Conservation (phyloP, 1,140 invertebrate species). For the Cydia fagiglandana region DNA sequence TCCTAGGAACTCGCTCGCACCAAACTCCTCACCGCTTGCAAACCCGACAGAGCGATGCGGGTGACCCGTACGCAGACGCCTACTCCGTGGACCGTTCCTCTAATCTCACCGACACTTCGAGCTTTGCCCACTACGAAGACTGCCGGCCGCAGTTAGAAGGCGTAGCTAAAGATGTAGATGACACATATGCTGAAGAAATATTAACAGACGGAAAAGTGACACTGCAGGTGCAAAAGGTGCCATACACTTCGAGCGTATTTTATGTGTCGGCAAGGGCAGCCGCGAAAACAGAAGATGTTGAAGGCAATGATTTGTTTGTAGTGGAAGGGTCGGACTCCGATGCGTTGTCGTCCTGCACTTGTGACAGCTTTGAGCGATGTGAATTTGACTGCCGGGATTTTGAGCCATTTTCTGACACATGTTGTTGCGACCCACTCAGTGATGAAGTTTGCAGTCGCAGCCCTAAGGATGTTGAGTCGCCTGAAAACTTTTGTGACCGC, state of each 20-base stretch:
- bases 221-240: slow-evolving; percentile 73
- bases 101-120: slow-evolving; percentile 77
- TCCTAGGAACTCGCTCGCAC: slow-evolving; percentile 61
- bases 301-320: slow-evolving; percentile 63
- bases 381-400: slow-evolving; percentile 79
- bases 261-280: slow-evolving; percentile 69
- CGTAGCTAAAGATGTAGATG: slow-evolving; percentile 49
- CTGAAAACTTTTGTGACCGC: slow-evolving; percentile 71
- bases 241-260: slow-evolving; percentile 72
- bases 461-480: slow-evolving; percentile 74
- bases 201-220: slow-evolving; percentile 48
- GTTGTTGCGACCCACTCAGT: slow-evolving; percentile 75
- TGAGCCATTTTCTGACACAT: slow-evolving; percentile 80
- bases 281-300: slow-evolving; percentile 50
- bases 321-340: slow-evolving; percentile 73
- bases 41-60: slow-evolving; percentile 55
- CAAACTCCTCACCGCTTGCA: slow-evolving; percentile 59
- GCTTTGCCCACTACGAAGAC: slow-evolving; percentile 77
- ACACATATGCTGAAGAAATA: slow-evolving; percentile 43
- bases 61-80: slow-evolving; percentile 66
- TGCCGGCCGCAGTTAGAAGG: slow-evolving; percentile 63
- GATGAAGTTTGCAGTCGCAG: slow-evolving; percentile 76
- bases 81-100: slow-evolving; percentile 76
- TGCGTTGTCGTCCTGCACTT: slow-evolving; percentile 73
- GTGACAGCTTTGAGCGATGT: slow-evolving; percentile 77